Percentiles rank a stretch among this genome's conserved stretches.
Conservation (phyloP, 2,888 invertebrate genomes). For the Junonia oenone region DNA sequence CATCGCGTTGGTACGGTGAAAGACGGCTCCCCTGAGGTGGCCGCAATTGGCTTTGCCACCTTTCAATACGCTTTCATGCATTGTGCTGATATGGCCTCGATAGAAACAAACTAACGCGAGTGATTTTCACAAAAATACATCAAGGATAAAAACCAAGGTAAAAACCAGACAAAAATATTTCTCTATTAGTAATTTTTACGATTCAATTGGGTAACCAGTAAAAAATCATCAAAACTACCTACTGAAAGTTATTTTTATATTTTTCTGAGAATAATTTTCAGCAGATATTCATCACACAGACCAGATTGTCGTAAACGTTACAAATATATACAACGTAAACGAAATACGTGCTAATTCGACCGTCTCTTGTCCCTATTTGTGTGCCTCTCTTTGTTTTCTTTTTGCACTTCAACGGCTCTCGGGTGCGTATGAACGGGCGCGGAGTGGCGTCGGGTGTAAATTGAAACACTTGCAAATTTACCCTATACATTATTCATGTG, state of each 20-base stretch:
- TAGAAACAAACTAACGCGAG: constrained; percentile 27
- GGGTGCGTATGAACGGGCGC: constrained; percentile 61
- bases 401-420: constrained; percentile 69
- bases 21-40: constrained; percentile 31
- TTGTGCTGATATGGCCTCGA: constrained; percentile 19
- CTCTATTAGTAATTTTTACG: too few relatives aligned
- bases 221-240: too few relatives aligned
- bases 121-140: too few relatives aligned
- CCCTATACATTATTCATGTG: constrained; percentile 76
- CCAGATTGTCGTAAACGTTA: constrained; percentile 1
- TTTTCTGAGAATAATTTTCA: too few relatives aligned
- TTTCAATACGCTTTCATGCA: constrained; percentile 23
- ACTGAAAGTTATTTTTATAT: too few relatives aligned
- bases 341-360: constrained; percentile 35
- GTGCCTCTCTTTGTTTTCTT: constrained; percentile 62
- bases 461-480: constrained; percentile 80
- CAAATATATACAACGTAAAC: constrained; percentile 16
- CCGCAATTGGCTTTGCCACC: constrained; percentile 34
- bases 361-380: constrained; percentile 39
- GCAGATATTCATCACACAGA: neutral
- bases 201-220: too few relatives aligned
- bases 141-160: too few relatives aligned
- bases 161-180: too few relatives aligned
- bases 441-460: constrained; percentile 73
- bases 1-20: constrained; percentile 27